A percentile compares a stretch with the other conserved stretches of the same genome.
Evolutionary conservation across 2,113 vertebrate genomes (phyloP).

Genomic region (Anser cygnoides): DNA sequence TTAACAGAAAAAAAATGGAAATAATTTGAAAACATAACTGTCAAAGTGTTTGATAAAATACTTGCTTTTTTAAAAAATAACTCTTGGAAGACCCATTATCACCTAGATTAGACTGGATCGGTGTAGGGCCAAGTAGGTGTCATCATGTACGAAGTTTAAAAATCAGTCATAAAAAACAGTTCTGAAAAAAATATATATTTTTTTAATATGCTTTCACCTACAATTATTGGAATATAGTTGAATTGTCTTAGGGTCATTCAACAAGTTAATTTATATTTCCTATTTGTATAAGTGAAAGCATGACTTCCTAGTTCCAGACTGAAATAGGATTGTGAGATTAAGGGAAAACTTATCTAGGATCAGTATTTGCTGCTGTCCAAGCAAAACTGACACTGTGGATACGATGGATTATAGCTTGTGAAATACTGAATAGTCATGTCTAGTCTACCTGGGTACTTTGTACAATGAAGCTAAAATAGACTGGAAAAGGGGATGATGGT

Average conservation of each 20-base stretch:
- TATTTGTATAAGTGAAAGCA: background rate
- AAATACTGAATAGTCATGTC: slow-evolving; percentile 13
- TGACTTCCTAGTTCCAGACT: background rate
- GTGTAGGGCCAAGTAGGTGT: slow-evolving; percentile 45
- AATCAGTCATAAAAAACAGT: slow-evolving; percentile 2
- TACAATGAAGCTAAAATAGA: background rate
- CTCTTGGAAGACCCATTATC: slow-evolving; percentile 48
- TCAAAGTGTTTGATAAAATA: slow-evolving; percentile 36
- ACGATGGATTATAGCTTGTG: slow-evolving; percentile 27
- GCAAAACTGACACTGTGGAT: background rate
- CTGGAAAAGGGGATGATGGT: background rate
- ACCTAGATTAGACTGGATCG: slow-evolving; percentile 56
- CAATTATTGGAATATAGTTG: background rate
- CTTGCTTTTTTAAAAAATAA: slow-evolving; percentile 54
- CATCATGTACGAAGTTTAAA: slow-evolving; percentile 35
- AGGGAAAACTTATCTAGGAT: background rate
- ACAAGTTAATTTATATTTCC: background rate
- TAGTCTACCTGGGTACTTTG: background rate
- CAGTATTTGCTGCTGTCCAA: background rate
- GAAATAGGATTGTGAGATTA: slow-evolving; percentile 6
- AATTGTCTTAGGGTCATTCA: background rate
- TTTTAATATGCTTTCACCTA: background rate
- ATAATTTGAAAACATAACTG: background rate
- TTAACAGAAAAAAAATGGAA: background rate
- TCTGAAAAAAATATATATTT: background rate